Conservation (phyloP, 1,140 invertebrate species). For the Drosophila arawakana region DNA sequence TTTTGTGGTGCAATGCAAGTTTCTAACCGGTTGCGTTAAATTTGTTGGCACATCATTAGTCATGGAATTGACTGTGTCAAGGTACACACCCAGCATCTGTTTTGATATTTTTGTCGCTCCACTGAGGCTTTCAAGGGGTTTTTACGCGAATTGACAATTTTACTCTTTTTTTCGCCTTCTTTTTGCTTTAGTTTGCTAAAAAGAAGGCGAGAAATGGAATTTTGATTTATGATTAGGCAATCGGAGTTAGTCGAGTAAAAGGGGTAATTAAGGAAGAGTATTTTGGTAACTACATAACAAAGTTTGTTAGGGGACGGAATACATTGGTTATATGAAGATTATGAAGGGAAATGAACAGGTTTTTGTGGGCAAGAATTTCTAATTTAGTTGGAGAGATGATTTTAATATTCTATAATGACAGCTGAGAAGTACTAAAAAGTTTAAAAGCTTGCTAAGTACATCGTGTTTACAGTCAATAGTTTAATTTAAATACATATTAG, state of each 20-base stretch:
- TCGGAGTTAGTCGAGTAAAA: neutral
- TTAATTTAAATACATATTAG: too few relatives aligned
- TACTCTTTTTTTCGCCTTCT: conserved; percentile 9
- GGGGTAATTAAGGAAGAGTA: neutral
- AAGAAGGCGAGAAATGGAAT: conserved; percentile 39
- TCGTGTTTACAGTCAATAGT: too few relatives aligned
- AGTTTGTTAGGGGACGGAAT: too few relatives aligned
- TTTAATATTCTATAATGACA: too few relatives aligned
- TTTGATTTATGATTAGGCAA: conserved; percentile 60
- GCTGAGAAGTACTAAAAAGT: too few relatives aligned
- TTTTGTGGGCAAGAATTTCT: too few relatives aligned
- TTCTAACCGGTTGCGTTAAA: conserved; percentile 77
- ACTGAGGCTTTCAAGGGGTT: conserved; percentile 45
- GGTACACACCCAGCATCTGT: conserved; percentile 74
- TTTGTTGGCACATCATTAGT: conserved; percentile 84
- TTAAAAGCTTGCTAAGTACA: too few relatives aligned
- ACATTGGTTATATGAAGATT: too few relatives aligned
- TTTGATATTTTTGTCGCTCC: conserved; percentile 59
- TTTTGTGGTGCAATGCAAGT: neutral
- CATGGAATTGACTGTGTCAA: conserved; percentile 53
- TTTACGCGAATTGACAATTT: conserved; percentile 39
- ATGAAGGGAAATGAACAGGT: too few relatives aligned
- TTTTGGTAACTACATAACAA: neutral
- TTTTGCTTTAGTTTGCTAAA: neutral
- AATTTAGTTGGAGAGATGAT: too few relatives aligned